These are phyloP conservation scores for Apodemia hepburni DNA, from an alignment of 2,888 invertebrate genomes.

Conservation along the genomic window DNA sequence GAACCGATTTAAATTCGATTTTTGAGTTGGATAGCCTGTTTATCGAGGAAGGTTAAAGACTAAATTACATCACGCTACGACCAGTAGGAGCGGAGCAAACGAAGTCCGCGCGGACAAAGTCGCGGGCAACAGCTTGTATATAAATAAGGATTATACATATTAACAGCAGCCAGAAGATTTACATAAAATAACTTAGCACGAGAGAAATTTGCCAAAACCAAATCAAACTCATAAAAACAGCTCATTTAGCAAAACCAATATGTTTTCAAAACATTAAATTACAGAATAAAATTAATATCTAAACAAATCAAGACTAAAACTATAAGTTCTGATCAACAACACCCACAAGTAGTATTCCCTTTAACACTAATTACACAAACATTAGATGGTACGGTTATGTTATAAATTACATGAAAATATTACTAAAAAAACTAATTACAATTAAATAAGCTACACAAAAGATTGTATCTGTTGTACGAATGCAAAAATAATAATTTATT, in stretches of 20 bases:
- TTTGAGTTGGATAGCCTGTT: too few relatives aligned
- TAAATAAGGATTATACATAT: neutral
- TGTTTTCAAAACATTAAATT: neutral
- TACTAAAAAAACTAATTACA: slow-evolving; percentile 6
- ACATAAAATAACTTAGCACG: neutral
- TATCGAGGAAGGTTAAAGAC: too few relatives aligned
- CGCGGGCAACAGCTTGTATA: too few relatives aligned
- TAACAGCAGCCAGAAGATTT: neutral
- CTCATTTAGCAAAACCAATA: neutral
- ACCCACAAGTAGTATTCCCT: neutral
- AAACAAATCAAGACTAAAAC: neutral
- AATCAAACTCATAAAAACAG: neutral
- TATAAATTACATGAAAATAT: slow-evolving; percentile 3
- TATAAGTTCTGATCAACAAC: neutral
- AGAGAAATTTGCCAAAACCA: neutral
- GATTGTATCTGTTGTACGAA: slow-evolving; percentile 11
- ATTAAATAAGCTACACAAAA: slow-evolving; percentile 13
- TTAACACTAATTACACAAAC: neutral
- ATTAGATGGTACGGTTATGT: slow-evolving; percentile 5
- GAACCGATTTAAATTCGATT: too few relatives aligned
- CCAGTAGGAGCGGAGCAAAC: too few relatives aligned
- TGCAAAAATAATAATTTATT: slow-evolving; percentile 54
- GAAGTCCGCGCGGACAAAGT: too few relatives aligned
- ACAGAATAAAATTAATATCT: neutral
- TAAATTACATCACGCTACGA: too few relatives aligned